phyloP scores from a whole-genome alignment of 2,888 invertebrate species.

The Agriopis aurantiaria region DNA sequence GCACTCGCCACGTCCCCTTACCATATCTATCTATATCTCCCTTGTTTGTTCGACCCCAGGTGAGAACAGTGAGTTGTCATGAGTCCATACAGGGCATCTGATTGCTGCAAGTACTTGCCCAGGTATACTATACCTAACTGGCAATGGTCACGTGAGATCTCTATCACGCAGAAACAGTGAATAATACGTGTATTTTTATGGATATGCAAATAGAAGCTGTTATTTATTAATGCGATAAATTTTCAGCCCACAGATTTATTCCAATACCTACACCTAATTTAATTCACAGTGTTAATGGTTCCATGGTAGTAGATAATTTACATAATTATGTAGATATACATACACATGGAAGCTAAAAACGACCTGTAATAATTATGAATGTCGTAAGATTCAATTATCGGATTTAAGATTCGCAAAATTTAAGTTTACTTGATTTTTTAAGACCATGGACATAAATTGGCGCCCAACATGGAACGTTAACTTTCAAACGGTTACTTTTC shows the following conservation, averaged over 20 bases:
- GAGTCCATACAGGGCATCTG: not conserved
- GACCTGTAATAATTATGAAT: too few relatives aligned
- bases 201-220: slow-evolving; percentile 39
- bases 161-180: slow-evolving; percentile 35
- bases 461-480: not conserved
- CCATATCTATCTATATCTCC: not conserved
- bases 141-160: slow-evolving; percentile 42
- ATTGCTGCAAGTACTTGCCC: not conserved
- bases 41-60: not conserved
- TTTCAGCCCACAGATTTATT: slow-evolving; percentile 16
- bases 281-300: not conserved
- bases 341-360: too few relatives aligned
- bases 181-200: slow-evolving; percentile 40
- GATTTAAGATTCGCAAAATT: not conserved
- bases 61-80: not conserved
- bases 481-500: too few relatives aligned
- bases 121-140: slow-evolving; percentile 25
- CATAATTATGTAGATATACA: not conserved
- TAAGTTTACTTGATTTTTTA: not conserved
- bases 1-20: not conserved
- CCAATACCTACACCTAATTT: not conserved
- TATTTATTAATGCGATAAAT: slow-evolving; percentile 34
- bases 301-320: not conserved
- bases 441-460: not conserved
- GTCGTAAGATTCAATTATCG: not conserved